Base-by-base conservation (phyloP, 2,888 invertebrate species). In the Campaea margaritaria region DNA sequence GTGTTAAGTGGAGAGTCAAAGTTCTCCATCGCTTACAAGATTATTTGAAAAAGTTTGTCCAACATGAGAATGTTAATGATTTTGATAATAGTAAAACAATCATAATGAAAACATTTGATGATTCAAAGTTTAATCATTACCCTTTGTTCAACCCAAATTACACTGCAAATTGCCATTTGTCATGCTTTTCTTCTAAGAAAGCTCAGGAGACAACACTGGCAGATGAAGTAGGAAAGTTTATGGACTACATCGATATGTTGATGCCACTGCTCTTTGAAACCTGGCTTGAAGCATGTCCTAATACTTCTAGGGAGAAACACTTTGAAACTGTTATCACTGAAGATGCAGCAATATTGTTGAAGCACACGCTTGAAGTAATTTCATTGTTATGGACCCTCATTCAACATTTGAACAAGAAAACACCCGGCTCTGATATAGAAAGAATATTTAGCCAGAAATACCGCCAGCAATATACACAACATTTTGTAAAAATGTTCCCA, bases 231-330 rank as follows among this genome's bases (percentile, higher is more conserved):
- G 88, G 88, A 41, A 89, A 87, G 65, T 93, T 96, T 58, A 89
- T 93, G 55, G 93, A 93, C 49, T 96, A 96, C 79, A 91, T 95
- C 31, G 90, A 94, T 61, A 94, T 94, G 36, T 86, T 97, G 45
- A 93, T 97, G 86, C 96, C 97, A 0, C 86, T 98, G 21, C 90
- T 98, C 55, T 93, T 96, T 79, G 97, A 97, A 81, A 96, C 96
- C 49, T 98, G 97, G 97, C 82, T 96, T 21, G 98, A 98, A 91
- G 95, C 95, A 12, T 92, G 94, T 47, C 95, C 96, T 5, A 87
- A 78, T 62, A 81, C 78, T 28, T 85, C 83, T 28, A 71, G 80
- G 11, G 80, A 81, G n/a, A 81, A 82, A 64, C 86, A 85, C 64
- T 84, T 88, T 54, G 93, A 93, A 74, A 88, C 89, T 63, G 81